Evolutionary conservation across 2,888 invertebrate species (phyloP), one percentile per base, ranked within the genome.

Genomic region (Tipula vernalis): DNA sequence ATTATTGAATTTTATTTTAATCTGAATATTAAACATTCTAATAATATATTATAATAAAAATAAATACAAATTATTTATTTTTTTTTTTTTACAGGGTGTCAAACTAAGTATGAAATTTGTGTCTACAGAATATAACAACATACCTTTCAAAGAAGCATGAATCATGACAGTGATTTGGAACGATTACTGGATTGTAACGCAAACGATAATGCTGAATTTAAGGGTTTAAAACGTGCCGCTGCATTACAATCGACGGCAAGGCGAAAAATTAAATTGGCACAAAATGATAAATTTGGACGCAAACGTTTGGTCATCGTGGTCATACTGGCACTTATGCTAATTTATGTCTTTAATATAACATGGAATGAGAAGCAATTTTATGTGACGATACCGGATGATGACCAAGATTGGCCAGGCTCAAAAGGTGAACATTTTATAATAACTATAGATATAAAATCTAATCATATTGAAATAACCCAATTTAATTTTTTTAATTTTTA

Each of bases 371-470:
- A 57, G 36, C 86, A 85, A 42, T 86, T 42, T 83, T 51, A 87
- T 71, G 87, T 87, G 3, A 87, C 87, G 83, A 51, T 87, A 41
- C 87, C 87, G 15, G 85, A 86, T 15, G 85, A 86, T 83, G 87
- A 87, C 83, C 39, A 86, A n/a, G 83, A 36, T 41, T 87, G 87
- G 36, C 86, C 83, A 5, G 87, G 87, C 28, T 83, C 87, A 51
- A 87, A 57, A 86, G 87, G 87, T 87, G 86, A 83, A 36, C 42
- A 28, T 71, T n/a, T 51, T 39, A 39, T 39, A 39, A 39, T 39
- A 39, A 39, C 39, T 39, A 39, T 39, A 3, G 5, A 39, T 39
- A 3, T 39, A 39, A 39, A 39, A 39, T 39, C 3, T 39, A 39
- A 39, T 4, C 39, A 5, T 5, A 39, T 39, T 39, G 39, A 2